Conservation (phyloP, 2,113 vertebrate genomes). For the Xiphophorus hellerii region DNA sequence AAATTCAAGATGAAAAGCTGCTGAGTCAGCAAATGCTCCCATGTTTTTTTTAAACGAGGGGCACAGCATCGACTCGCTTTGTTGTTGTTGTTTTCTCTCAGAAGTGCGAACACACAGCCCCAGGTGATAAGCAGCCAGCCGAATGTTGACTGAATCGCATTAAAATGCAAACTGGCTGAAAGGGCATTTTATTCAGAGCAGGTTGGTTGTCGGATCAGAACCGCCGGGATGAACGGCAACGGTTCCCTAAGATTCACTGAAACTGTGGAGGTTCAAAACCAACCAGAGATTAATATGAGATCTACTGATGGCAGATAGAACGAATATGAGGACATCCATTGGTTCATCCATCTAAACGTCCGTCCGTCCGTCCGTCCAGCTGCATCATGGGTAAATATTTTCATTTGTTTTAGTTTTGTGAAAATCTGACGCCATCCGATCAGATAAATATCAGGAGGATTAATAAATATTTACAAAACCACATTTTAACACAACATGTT, state of each 20-base stretch:
- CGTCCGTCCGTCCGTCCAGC: background rate
- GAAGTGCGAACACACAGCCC: conserved; percentile 45
- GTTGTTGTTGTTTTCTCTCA: conserved; percentile 1
- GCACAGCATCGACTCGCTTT: background rate
- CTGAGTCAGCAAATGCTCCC: conserved; percentile 37
- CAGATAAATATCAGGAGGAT: background rate
- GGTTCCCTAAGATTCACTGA: too few species aligned
- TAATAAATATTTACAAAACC: background rate
- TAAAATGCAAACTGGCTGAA: conserved; percentile 44
- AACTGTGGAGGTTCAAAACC: too few species aligned
- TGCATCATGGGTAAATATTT: background rate
- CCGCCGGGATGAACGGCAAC: too few species aligned
- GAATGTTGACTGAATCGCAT: conserved; percentile 26
- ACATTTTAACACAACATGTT: background rate
- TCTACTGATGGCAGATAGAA: too few species aligned
- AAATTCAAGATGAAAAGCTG: conserved; percentile 31
- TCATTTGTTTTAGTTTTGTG: background rate
- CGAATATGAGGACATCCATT: background rate
- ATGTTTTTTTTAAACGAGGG: conserved; percentile 23
- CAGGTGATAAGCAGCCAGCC: conserved; percentile 40
- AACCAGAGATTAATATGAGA: too few species aligned
- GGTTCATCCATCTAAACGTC: background rate
- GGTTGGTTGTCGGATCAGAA: background rate
- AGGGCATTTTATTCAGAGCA: conserved; percentile 35
- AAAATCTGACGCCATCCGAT: background rate